Evolutionary conservation across 2,888 invertebrate species (phyloP).

Genomic region (Nasonia oneida): DNA sequence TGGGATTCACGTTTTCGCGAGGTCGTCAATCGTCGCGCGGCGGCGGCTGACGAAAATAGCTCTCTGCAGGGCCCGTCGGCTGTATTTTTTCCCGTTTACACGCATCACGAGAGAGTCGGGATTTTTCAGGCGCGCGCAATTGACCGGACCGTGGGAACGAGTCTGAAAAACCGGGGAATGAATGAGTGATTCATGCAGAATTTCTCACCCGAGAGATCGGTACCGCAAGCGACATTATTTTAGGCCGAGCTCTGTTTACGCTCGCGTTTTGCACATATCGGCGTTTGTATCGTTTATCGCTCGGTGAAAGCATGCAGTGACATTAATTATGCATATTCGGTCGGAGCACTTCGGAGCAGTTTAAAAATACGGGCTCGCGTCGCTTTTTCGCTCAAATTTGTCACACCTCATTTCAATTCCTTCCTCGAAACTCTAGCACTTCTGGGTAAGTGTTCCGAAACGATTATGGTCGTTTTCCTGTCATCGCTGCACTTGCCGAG

Average conservation of each 20-base stretch:
- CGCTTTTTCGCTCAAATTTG: not conserved
- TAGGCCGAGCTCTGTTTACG: too few relatives aligned
- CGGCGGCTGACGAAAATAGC: not conserved
- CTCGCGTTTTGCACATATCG: too few relatives aligned
- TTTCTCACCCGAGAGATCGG: too few relatives aligned
- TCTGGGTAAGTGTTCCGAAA: not conserved
- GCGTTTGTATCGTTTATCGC: too few relatives aligned
- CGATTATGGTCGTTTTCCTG: too few relatives aligned
- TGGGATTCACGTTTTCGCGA: not conserved
- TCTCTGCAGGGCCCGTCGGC: not conserved
- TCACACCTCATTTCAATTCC: not conserved
- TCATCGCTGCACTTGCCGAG: too few relatives aligned
- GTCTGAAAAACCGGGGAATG: too few relatives aligned
- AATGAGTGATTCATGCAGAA: too few relatives aligned
- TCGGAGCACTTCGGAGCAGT: not conserved
- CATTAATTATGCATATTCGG: constrained; percentile 22
- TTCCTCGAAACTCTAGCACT: not conserved
- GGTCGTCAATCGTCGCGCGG: not conserved
- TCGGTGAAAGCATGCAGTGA: too few relatives aligned
- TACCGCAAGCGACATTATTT: too few relatives aligned
- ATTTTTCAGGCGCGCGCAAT: not conserved
- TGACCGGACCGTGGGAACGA: constrained; percentile 24
- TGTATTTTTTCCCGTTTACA: not conserved
- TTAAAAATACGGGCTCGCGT: not conserved
- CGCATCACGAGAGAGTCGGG: not conserved